A percentile compares a stretch with the other conserved stretches of the same genome.
Evolutionary conservation across 1,140 invertebrate species (phyloP).

Genomic region (Drosophila bipectinata): DNA sequence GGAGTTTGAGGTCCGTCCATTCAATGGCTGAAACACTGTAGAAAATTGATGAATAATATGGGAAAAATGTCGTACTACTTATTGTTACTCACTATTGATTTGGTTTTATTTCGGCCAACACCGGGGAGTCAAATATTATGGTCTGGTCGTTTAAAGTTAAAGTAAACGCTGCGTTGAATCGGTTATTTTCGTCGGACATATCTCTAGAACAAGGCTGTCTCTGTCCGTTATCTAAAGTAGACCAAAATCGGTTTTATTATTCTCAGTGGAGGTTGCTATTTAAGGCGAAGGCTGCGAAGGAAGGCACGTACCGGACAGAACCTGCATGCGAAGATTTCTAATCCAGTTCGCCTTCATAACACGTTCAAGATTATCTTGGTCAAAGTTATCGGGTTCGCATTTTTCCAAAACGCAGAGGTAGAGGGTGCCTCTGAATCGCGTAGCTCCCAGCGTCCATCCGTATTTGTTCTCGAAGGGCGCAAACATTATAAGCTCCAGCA

Average conservation of each 20-base stretch:
- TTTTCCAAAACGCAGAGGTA: constrained; percentile 42
- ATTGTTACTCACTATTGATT: constrained; percentile 20
- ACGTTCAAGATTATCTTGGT: constrained; percentile 1
- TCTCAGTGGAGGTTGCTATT: no score
- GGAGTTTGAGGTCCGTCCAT: constrained; percentile 48
- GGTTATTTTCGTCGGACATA: background rate
- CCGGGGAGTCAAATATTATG: constrained; percentile 49
- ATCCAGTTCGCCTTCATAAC: constrained; percentile 19
- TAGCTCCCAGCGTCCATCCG: constrained; percentile 45
- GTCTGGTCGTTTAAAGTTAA: constrained; percentile 7
- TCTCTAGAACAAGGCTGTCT: no score
- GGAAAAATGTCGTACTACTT: no score
- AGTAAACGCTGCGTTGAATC: constrained; percentile 39
- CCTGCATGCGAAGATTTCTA: constrained; percentile 29
- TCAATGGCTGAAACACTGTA: background rate
- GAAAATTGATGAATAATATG: no score
- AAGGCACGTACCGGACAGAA: constrained; percentile 3
- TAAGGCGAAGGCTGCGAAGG: no score
- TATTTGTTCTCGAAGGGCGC: constrained; percentile 46
- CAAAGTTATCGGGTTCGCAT: background rate
- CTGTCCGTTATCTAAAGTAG: constrained; percentile 13
- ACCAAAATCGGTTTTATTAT: background rate
- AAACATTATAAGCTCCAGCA: constrained; percentile 51
- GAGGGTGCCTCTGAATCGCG: constrained; percentile 47
- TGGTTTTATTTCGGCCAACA: constrained; percentile 22